phyloP scores from a whole-genome alignment of 2,113 vertebrate species.

The Anguilla rostrata region DNA sequence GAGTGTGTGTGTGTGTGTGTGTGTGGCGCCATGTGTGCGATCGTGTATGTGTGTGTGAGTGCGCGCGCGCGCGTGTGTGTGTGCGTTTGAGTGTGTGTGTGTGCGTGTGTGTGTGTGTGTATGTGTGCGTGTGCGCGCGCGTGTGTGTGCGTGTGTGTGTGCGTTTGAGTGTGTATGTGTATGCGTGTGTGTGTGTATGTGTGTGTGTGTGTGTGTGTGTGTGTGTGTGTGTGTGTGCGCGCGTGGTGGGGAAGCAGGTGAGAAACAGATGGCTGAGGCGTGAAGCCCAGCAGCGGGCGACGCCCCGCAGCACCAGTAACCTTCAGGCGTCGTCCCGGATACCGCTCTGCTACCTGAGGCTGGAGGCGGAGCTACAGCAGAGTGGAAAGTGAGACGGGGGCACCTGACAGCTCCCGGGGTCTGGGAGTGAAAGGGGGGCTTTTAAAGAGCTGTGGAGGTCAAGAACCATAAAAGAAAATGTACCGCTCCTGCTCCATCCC shows the following conservation, averaged over 20 bases:
- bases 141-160: background rate
- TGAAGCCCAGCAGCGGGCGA: slow-evolving; percentile 53
- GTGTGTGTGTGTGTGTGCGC: no score
- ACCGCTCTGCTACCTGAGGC: slow-evolving; percentile 56
- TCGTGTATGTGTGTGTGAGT: no score
- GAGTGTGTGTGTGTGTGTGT: no score
- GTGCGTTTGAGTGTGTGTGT: background rate
- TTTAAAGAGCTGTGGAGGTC: background rate
- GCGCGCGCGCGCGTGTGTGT: background rate
- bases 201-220: no score
- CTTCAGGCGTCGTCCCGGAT: slow-evolving; percentile 50
- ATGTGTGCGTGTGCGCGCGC: background rate
- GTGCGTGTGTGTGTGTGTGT: background rate
- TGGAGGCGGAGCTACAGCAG: slow-evolving; percentile 51
- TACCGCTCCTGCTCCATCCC: background rate
- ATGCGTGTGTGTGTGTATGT: background rate
- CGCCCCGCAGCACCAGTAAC: slow-evolving; percentile 19
- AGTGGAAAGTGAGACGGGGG: slow-evolving; percentile 46
- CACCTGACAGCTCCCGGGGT: background rate
- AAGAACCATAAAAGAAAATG: background rate
- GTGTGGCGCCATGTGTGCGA: no score
- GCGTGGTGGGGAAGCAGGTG: slow-evolving; percentile 34
- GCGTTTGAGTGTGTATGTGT: background rate
- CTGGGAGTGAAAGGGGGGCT: background rate
- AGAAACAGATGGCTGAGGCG: slow-evolving; percentile 64